These are phyloP conservation scores for Troides oblongomaculatus DNA, from an alignment of 2,888 invertebrate genomes.

Conservation along the genomic window DNA sequence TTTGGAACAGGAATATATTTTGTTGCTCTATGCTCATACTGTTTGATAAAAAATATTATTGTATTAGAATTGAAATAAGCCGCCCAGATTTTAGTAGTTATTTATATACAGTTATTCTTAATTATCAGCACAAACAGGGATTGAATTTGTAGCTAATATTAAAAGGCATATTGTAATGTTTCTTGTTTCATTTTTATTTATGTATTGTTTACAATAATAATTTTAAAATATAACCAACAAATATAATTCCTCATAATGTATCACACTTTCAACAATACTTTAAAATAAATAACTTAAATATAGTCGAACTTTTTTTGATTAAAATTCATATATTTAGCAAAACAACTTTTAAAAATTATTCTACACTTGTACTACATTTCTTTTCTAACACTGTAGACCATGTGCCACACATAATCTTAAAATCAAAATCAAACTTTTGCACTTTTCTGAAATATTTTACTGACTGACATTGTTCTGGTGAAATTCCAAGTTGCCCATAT, in stretches of 20 bases:
- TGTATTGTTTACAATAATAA: not conserved
- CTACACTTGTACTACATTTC: not conserved
- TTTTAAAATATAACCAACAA: not conserved
- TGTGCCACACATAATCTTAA: slow-evolving; percentile 55
- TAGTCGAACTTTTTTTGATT: not conserved
- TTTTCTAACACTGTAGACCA: slow-evolving; percentile 59
- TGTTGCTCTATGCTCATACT: not conserved
- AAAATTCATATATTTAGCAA: not conserved
- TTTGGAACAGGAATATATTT: slow-evolving; percentile 8
- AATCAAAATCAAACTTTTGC: slow-evolving; percentile 43
- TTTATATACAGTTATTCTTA: slow-evolving; percentile 39
- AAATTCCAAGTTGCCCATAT: slow-evolving; percentile 87
- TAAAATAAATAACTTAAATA: not conserved
- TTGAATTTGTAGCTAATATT: slow-evolving; percentile 58
- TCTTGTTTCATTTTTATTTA: slow-evolving; percentile 39
- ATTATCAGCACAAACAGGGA: slow-evolving; percentile 67
- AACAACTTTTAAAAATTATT: too few relatives aligned
- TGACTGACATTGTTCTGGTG: slow-evolving; percentile 45
- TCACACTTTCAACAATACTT: not conserved
- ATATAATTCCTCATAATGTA: not conserved
- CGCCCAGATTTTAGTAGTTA: slow-evolving; percentile 39
- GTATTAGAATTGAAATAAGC: slow-evolving; percentile 15
- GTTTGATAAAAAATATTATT: slow-evolving; percentile 21
- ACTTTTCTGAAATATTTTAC: slow-evolving; percentile 53
- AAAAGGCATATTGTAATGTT: slow-evolving; percentile 52